A percentile compares a stretch with the other conserved stretches of the same genome.
phyloP scores from a whole-genome alignment of 2,113 vertebrate genomes.

The Hippocampus mohnikei region DNA sequence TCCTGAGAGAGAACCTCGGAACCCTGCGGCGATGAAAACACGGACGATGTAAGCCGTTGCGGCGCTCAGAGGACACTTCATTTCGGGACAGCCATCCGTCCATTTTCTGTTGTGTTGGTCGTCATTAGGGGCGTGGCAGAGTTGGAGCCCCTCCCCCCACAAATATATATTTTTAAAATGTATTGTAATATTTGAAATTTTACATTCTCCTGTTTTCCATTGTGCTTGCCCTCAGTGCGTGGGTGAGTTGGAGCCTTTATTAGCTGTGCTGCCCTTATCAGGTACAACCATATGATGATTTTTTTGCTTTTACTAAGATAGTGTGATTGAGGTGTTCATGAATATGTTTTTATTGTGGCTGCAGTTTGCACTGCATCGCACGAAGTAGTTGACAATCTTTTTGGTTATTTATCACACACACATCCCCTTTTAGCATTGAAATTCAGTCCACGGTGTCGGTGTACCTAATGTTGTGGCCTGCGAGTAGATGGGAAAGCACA shows the following conservation, averaged over 20 bases:
- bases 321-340: background rate
- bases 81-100: too few relatives aligned
- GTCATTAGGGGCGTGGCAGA: too few relatives aligned
- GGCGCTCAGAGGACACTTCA: background rate
- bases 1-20: constrained; percentile 53
- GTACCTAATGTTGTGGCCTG: background rate
- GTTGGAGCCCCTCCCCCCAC: too few relatives aligned
- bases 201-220: too few relatives aligned
- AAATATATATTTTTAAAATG: too few relatives aligned
- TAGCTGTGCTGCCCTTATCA: too few relatives aligned
- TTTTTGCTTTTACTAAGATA: too few relatives aligned
- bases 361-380: background rate
- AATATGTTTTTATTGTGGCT: background rate
- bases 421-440: background rate
- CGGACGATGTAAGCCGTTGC: background rate
- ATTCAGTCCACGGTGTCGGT: background rate
- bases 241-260: too few relatives aligned
- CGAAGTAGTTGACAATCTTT: background rate
- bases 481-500: constrained; percentile 43
- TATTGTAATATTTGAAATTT: too few relatives aligned
- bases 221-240: too few relatives aligned
- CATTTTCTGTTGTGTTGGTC: background rate
- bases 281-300: too few relatives aligned
- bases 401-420: background rate
- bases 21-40: constrained; percentile 59